A percentile compares a stretch with the other conserved stretches of the same genome.
phyloP scores from a whole-genome alignment of 2,888 invertebrate genomes.

The Ischnus inquisitorius region DNA sequence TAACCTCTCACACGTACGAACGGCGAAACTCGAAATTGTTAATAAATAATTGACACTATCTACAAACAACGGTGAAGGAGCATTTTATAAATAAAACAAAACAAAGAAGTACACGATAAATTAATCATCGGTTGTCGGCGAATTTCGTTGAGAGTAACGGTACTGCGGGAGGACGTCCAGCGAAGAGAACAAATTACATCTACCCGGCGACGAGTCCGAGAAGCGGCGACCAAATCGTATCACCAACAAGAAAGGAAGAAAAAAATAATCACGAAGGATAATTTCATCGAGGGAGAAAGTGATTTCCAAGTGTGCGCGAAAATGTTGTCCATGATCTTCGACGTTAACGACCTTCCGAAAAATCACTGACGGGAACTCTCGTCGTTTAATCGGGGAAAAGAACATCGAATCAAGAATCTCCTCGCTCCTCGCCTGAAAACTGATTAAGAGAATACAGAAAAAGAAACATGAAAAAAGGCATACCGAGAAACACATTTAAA shows the following conservation, averaged over 20 bases:
- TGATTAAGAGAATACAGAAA: background rate
- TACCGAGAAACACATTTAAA: background rate
- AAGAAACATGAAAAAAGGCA: background rate
- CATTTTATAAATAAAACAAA: background rate
- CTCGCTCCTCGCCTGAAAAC: background rate
- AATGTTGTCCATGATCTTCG: background rate
- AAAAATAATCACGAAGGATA: background rate
- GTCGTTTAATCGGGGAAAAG: slow-evolving; percentile 39
- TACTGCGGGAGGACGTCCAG: background rate
- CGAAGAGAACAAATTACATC: background rate
- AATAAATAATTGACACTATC: background rate
- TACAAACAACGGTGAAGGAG: background rate
- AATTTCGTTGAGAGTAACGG: background rate
- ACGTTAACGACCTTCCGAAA: slow-evolving; percentile 47
- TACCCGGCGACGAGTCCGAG: background rate
- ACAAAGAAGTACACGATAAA: background rate
- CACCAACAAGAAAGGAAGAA: background rate
- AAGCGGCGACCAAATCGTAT: background rate
- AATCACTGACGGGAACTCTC: slow-evolving; percentile 12
- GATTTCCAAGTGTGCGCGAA: slow-evolving; percentile 15
- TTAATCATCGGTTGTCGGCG: background rate
- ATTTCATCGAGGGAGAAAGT: slow-evolving; percentile 42
- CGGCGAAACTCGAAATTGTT: background rate
- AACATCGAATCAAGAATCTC: background rate
- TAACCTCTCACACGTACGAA: background rate